phyloP scores from a whole-genome alignment of 2,797 vertebrate species.

The Urosaurus nigricauda region DNA sequence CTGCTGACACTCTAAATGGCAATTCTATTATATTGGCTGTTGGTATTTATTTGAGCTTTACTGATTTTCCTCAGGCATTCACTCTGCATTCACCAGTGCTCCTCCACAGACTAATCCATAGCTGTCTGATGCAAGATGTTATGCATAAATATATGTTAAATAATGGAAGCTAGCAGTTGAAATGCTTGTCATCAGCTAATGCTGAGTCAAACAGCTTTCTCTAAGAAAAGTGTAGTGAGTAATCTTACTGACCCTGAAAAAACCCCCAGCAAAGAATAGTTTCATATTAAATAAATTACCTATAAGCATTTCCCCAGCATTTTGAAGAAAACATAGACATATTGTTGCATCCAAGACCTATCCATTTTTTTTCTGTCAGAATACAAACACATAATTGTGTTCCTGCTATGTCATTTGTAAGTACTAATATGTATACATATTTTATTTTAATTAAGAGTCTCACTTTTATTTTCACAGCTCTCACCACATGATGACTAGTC shows the following conservation, averaged over 20 bases:
- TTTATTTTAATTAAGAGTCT: neutral
- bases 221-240: neutral
- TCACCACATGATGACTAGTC: neutral
- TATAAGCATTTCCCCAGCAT: neutral
- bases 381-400: neutral
- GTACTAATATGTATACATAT: neutral
- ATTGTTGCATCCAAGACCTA: neutral
- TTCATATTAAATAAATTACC: neutral
- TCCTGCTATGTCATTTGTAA: neutral
- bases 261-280: neutral
- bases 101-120: neutral
- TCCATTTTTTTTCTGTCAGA: conserved; percentile 12
- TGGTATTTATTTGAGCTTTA: neutral
- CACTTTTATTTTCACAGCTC: neutral
- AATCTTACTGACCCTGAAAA: conserved; percentile 28
- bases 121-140: neutral
- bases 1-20: neutral
- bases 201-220: neutral
- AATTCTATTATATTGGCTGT: neutral
- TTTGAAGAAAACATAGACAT: neutral
- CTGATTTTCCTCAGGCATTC: neutral
- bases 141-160: neutral
- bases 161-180: neutral
- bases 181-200: neutral
- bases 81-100: neutral